These are phyloP conservation scores for Percopsis transmontana DNA, from an alignment of 2,113 vertebrate species.

Conservation along the genomic window DNA sequence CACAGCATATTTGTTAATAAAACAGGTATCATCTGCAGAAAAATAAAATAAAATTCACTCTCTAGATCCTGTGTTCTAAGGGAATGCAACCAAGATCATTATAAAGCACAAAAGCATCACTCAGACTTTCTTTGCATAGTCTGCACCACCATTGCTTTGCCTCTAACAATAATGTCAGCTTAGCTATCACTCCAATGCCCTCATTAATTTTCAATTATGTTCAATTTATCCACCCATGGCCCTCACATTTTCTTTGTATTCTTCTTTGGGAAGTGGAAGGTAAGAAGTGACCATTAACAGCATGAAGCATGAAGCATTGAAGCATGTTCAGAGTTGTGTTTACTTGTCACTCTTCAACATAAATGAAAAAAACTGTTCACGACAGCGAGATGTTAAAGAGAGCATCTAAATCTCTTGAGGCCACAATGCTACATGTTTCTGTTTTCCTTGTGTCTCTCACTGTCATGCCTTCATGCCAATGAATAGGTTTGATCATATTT, in stretches of 20 bases:
- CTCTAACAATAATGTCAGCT: conserved; percentile 25
- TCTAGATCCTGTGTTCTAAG: conserved; percentile 55
- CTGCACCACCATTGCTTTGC: conserved; percentile 43
- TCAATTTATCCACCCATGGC: conserved; percentile 54
- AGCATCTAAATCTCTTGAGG: conserved; percentile 40
- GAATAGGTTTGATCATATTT: not conserved
- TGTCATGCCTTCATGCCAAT: conserved; percentile 16
- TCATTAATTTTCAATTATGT: conserved; percentile 52
- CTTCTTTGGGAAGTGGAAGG: conserved; percentile 46
- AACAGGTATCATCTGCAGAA: conserved; percentile 71
- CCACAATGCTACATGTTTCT: conserved; percentile 53
- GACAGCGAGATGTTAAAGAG: conserved; percentile 10
- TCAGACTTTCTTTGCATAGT: conserved; percentile 72
- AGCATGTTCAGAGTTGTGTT: conserved; percentile 32
- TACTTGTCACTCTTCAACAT: conserved; percentile 40
- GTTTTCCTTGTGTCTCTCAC: conserved; percentile 21
- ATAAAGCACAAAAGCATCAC: conserved; percentile 57
- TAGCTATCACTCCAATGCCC: conserved; percentile 32
- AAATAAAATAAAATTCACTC: conserved; percentile 67
- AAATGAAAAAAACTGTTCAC: conserved; percentile 37
- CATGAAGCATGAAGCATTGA: conserved; percentile 35
- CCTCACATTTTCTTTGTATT: conserved; percentile 41
- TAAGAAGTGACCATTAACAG: conserved; percentile 59
- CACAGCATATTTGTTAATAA: conserved; percentile 76
- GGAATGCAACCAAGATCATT: conserved; percentile 48